These are phyloP conservation scores for Chionoecetes opilio DNA, from an alignment of 1,140 invertebrate species.

Conservation along the genomic window DNA sequence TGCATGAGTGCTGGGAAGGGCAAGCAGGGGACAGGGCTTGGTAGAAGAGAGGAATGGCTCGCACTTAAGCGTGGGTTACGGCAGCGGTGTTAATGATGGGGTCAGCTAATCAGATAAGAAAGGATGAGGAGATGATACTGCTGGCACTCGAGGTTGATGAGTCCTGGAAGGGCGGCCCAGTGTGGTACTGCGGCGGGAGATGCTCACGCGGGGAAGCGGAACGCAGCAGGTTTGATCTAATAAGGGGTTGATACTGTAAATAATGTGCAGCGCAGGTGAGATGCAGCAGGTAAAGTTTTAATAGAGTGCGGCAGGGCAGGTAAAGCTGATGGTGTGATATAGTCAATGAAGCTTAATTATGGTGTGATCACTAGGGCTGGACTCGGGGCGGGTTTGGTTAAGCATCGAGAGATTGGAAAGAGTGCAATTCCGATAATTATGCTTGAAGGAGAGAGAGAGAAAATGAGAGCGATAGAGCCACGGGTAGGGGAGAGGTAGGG, in stretches of 20 bases:
- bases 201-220: neutral
- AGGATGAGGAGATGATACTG: slow-evolving; percentile 46
- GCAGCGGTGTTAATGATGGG: slow-evolving; percentile 50
- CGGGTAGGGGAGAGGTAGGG: neutral
- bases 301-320: slow-evolving; percentile 33
- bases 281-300: slow-evolving; percentile 49
- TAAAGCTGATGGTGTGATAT: slow-evolving; percentile 38
- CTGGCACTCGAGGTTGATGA: slow-evolving; percentile 41
- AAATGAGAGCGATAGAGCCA: neutral
- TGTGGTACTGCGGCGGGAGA: slow-evolving; percentile 31
- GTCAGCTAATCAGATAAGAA: slow-evolving; percentile 50
- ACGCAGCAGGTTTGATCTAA: slow-evolving; percentile 54
- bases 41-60: neutral
- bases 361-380: slow-evolving; percentile 45
- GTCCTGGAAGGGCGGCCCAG: neutral
- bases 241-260: slow-evolving; percentile 62
- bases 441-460: slow-evolving; percentile 41
- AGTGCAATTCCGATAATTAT: neutral
- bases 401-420: slow-evolving; percentile 4
- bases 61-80: neutral
- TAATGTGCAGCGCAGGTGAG: slow-evolving; percentile 45
- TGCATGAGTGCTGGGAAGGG: neutral
- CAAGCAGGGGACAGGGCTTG: too few relatives aligned
- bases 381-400: neutral
- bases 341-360: slow-evolving; percentile 63